A percentile compares a stretch with the other conserved stretches of the same genome.
Conservation (phyloP, 2,113 vertebrate species). For the Lamprologus tigripictilis region DNA sequence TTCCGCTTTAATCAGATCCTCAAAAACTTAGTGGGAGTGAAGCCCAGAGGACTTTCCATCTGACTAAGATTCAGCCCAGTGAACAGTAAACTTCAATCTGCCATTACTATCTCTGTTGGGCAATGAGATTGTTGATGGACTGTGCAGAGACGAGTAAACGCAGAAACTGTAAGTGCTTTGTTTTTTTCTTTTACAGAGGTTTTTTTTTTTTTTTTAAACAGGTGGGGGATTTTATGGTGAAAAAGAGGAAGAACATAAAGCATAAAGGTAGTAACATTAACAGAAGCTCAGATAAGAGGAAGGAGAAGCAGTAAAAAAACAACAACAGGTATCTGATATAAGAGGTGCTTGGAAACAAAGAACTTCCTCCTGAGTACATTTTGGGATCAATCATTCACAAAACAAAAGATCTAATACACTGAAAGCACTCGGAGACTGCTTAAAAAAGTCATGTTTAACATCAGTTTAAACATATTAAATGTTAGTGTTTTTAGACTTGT, state of each 20-base stretch:
- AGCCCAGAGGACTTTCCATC: constrained; percentile 1
- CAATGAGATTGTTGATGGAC: neutral
- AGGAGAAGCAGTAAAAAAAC: constrained; percentile 10
- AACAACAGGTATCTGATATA: neutral
- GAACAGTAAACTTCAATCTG: constrained; percentile 34
- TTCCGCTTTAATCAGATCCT: neutral
- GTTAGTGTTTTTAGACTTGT: neutral
- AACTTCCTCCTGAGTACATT: neutral
- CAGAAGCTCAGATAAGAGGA: constrained; percentile 7
- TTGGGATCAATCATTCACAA: neutral
- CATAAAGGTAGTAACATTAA: neutral
- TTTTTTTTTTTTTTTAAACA: neutral
- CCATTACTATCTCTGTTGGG: neutral
- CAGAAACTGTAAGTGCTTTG: neutral
- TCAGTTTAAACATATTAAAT: neutral
- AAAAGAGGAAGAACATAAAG: constrained; percentile 20
- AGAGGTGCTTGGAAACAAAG: neutral
- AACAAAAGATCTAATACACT: neutral
- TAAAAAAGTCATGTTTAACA: neutral
- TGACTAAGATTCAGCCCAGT: constrained; percentile 21
- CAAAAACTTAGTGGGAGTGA: neutral
- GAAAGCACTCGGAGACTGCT: neutral
- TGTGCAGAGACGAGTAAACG: neutral
- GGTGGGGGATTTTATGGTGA: neutral
- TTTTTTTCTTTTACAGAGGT: neutral